Evolutionary conservation across 2,113 vertebrate genomes (phyloP), one percentile per base, ranked within the genome.

Genomic region (Cheilinus undulatus): DNA sequence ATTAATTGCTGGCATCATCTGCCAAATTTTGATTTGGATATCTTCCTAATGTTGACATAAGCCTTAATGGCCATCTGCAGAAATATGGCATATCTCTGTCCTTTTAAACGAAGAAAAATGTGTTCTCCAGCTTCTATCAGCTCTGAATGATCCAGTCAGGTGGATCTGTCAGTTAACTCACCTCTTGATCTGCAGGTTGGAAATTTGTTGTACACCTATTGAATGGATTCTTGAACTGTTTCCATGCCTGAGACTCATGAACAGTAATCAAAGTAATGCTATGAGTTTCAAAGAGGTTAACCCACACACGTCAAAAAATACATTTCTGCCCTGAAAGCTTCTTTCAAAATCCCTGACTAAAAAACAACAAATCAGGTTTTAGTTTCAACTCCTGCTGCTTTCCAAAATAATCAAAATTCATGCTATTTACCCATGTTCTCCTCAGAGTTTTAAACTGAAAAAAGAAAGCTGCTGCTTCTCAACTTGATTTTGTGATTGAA

Each of bases 241-340:
- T 84, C 14, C 86, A 78, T 71, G 64, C 70, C 60, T 7, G 20
- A 32, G 50, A 59, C 67, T 56, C 58, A 40, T 89, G 46, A n/a
- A 77, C 90, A 93, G 88, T 92, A 91, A 91, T 86, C 68, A 52
- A 69, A 64, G 26, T 24, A 17, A 45, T 68, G 63, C 49, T 71
- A 78, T 68, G 48, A 49, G 52, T 28, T 74, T 61, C 73, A n/a
- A 27, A 65, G 45, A 63, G 69, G 60, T 54, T 34, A 53, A 1
- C 17, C 30, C 66, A n/a, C n/a, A n/a, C n/a, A n/a, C 58, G 53
- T 70, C 13, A 11, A 51, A 81, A 66, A 15, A 58, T 62, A 53
- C 81, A 91, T 92, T 89, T 81, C 85, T 87, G 52, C 65, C 48
- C 75, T 74, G 76, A 71, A 61, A 76, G n/a, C 12, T 4, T 57